Percentiles rank a stretch among this genome's conserved stretches.
These are phyloP conservation scores for Plagiodera versicolora DNA, from an alignment of 2,888 invertebrate genomes.

Conservation along the genomic window DNA sequence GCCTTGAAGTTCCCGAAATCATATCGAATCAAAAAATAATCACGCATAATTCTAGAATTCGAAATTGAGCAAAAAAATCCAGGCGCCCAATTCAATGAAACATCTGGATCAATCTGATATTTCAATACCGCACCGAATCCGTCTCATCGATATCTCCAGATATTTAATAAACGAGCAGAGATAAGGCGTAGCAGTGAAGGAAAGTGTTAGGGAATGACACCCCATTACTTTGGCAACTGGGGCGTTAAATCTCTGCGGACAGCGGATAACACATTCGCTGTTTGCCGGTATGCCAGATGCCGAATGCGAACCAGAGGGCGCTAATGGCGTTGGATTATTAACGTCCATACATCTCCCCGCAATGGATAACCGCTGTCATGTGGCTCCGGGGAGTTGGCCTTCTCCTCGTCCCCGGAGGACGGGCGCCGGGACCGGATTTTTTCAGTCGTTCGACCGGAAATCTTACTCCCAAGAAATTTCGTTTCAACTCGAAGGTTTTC, in stretches of 20 bases:
- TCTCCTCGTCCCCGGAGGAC: conserved; percentile 32
- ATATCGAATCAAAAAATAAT: too few relatives aligned
- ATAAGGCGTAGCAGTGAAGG: conserved; percentile 33
- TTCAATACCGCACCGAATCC: neutral
- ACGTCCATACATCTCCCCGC: conserved; percentile 50
- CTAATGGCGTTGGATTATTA: conserved; percentile 57
- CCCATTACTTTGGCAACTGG: conserved; percentile 40
- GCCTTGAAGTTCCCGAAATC: too few relatives aligned
- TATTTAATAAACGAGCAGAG: conserved; percentile 35
- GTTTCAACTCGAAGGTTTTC: too few relatives aligned
- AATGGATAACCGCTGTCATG: conserved; percentile 55
- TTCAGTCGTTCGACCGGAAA: too few relatives aligned
- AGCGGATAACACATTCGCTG: conserved; percentile 34
- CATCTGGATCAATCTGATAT: neutral
- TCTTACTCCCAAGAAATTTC: too few relatives aligned
- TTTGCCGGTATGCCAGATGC: conserved; percentile 39
- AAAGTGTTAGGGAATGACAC: conserved; percentile 40
- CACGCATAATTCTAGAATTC: too few relatives aligned
- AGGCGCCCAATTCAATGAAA: too few relatives aligned
- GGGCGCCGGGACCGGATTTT: conserved; percentile 2
- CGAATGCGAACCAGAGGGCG: conserved; percentile 41
- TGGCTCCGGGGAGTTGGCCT: conserved; percentile 40
- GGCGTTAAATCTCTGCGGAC: conserved; percentile 48
- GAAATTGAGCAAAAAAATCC: too few relatives aligned
- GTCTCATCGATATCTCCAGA: conserved; percentile 15